Conservation (phyloP, 1,140 invertebrate species). For the Drosophila gunungcola region DNA sequence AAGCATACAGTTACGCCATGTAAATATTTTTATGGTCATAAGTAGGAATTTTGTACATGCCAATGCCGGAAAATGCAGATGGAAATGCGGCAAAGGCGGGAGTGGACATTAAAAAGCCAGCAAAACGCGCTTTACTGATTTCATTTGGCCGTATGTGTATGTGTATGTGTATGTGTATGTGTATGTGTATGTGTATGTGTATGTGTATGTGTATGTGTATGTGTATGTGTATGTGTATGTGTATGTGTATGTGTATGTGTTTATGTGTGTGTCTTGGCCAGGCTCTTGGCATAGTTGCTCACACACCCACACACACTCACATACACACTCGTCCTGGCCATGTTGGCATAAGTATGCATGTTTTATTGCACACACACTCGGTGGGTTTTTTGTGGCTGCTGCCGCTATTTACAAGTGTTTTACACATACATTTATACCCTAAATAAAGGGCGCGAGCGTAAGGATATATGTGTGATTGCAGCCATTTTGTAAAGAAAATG, state of each 20-base stretch:
- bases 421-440: constrained; percentile 37
- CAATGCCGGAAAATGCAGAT: constrained; percentile 49
- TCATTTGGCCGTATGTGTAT: constrained; percentile 51
- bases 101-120: constrained; percentile 77
- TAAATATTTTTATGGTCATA: constrained; percentile 83
- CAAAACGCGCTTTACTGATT: constrained; percentile 80
- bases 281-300: constrained; percentile 69
- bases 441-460: background rate
- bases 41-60: constrained; percentile 75
- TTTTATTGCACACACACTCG: constrained; percentile 77
- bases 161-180: constrained; percentile 8
- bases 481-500: background rate
- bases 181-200: constrained; percentile 1
- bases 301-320: constrained; percentile 23
- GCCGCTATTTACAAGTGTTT: constrained; percentile 79
- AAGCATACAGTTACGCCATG: constrained; percentile 57
- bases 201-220: background rate
- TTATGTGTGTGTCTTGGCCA: constrained; percentile 1
- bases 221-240: constrained; percentile 8
- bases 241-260: constrained; percentile 12
- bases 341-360: constrained; percentile 73
- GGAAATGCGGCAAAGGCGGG: constrained; percentile 26
- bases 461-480: background rate
- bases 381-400: constrained; percentile 72
- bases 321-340: constrained; percentile 10